Evolutionary conservation across 2,888 invertebrate genomes (phyloP), one percentile per base, ranked within the genome.

Genomic region (Hyles lineata): DNA sequence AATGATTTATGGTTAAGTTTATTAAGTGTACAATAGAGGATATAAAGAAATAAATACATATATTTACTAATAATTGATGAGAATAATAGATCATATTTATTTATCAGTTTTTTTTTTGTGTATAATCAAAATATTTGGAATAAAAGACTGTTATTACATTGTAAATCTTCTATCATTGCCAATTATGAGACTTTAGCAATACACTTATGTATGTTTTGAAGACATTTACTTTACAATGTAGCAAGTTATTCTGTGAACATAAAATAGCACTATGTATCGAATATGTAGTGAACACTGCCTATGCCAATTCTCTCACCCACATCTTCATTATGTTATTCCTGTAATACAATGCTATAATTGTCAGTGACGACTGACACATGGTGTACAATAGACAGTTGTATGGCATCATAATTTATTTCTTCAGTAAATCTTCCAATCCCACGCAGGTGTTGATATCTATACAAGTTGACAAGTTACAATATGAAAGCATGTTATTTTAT

Each of bases 301-400:
- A 15, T 43, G 6, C 43, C 15, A 23, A 43, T 43, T 67, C 15
- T 25, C 67, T 23, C 23, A 67, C 23, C 25, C 67, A 35, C 32
- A 29, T 29, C 17, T n/a, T 21, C 35, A 21, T 15, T 55, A 23
- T 60, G 19, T 63, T 61, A 73, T 72, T 72, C 72, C 21, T 74
- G 70, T 58, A n/a, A 62, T 23, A 35, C 58, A 32, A 60, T 35
- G 50, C 67, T 67, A 50, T 67, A 50, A 67, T 50, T 67, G 67
- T 43, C 50, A 25, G 50, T 50, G 67, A 25, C 43, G 50, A 67
- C 17, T 50, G 67, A 67, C 50, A 67, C 17, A 50, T 67, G 67
- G 23, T 19, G n/a, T 29, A 32, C 21, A 23, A 43, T 9, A 15
- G 43, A 67, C 43, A 23, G 43, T 67, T 43, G 43, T 43, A 67